These are phyloP conservation scores for Lethocerus indicus DNA, from an alignment of 1,140 invertebrate species.

Conservation along the genomic window DNA sequence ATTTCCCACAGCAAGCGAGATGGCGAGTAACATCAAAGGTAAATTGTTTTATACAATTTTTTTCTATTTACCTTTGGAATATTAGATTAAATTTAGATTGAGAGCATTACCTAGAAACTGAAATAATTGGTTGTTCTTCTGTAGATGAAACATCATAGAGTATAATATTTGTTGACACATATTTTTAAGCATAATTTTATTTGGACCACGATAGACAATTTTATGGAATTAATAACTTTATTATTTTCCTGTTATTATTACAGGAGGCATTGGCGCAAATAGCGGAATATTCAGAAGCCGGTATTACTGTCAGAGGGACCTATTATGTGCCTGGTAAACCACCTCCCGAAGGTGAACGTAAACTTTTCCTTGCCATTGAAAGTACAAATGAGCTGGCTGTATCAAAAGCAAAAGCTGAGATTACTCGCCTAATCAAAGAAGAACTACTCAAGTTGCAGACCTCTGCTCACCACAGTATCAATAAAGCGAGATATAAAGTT, in stretches of 20 bases:
- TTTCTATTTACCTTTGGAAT: too few species aligned
- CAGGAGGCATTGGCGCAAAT: slow-evolving; percentile 94
- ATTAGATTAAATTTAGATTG: too few species aligned
- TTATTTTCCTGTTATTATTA: slow-evolving; percentile 19
- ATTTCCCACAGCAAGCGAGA: slow-evolving; percentile 96
- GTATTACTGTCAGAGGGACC: slow-evolving; percentile 95
- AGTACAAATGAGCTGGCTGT: slow-evolving; percentile 94
- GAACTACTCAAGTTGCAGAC: slow-evolving; percentile 87
- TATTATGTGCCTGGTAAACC: slow-evolving; percentile 82
- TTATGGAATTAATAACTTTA: not conserved
- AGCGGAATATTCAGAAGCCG: slow-evolving; percentile 96
- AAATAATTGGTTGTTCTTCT: too few species aligned
- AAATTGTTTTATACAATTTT: slow-evolving; percentile 11
- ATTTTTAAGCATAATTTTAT: not conserved
- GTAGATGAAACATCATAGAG: too few species aligned
- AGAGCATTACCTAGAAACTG: too few species aligned
- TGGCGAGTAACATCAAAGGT: slow-evolving; percentile 97
- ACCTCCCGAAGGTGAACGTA: slow-evolving; percentile 86
- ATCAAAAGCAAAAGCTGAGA: slow-evolving; percentile 95
- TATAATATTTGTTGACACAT: too few species aligned
- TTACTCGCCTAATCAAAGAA: slow-evolving; percentile 94
- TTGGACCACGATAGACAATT: not conserved
- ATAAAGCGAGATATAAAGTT: slow-evolving; percentile 91
- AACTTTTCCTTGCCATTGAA: slow-evolving; percentile 97
- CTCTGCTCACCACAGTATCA: slow-evolving; percentile 68